Conservation (phyloP, 37 sponge, comb jelly and placozoan species). For the Cladorhizidae sp. region DNA sequence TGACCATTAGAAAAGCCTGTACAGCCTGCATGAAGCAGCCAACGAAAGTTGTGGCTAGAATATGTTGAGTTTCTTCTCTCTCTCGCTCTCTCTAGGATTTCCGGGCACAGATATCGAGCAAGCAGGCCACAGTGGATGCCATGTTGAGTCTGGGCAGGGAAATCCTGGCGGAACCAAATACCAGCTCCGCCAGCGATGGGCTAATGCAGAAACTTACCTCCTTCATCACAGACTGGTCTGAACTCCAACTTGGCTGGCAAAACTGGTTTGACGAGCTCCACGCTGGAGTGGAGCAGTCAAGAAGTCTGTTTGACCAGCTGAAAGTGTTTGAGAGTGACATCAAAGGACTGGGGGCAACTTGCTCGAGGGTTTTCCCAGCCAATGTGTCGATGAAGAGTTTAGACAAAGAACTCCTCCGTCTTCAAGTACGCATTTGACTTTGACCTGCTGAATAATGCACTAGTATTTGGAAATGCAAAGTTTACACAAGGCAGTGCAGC, state of each 20-base stretch:
- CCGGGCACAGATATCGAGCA: conserved; percentile 26
- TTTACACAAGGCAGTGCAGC: too few relatives aligned
- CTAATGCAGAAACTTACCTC: conserved; percentile 54
- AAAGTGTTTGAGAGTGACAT: conserved; percentile 19
- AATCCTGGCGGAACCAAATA: conserved; percentile 55
- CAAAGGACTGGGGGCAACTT: conserved; percentile 9
- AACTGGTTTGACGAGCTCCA: conserved; percentile 81
- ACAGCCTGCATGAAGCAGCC: not conserved
- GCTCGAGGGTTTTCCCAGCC: conserved; percentile 47
- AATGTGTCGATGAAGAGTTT: conserved; percentile 32
- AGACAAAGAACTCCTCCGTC: conserved; percentile 21
- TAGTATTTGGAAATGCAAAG: too few relatives aligned
- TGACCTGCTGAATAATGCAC: too few relatives aligned
- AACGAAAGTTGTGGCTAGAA: not conserved
- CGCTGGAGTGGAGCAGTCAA: conserved; percentile 47
- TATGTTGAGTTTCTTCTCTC: too few relatives aligned
- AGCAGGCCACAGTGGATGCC: conserved; percentile 49
- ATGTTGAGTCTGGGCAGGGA: conserved; percentile 64
- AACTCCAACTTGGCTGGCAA: conserved; percentile 72
- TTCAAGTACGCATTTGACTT: conserved; percentile 43
- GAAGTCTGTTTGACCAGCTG: conserved; percentile 40
- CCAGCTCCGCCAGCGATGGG: conserved; percentile 51
- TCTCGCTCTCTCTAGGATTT: conserved; percentile 34
- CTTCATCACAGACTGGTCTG: conserved; percentile 70
- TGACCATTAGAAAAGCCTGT: not conserved